Evolutionary conservation across 2,113 vertebrate species (phyloP).

Genomic region (Patagioenas fasciata): DNA sequence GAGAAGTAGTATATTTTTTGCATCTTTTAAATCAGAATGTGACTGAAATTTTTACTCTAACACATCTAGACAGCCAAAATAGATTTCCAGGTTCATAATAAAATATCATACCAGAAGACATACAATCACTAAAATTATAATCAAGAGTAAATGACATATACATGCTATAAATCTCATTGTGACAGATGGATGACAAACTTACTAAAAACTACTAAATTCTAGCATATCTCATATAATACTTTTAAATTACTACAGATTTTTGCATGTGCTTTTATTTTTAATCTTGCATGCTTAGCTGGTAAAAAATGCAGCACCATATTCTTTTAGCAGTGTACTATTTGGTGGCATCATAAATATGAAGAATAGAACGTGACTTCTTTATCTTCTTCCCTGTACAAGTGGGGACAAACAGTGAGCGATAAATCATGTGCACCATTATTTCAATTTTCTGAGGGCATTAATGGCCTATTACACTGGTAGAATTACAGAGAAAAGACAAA

Average conservation of each 20-base stretch:
- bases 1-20: not conserved
- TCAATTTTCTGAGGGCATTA: not conserved
- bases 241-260: not conserved
- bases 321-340: not conserved
- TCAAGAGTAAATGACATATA: not conserved
- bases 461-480: not conserved
- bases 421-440: conserved; percentile 18
- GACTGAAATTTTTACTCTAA: not conserved
- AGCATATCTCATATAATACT: not conserved
- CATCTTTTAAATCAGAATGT: not conserved
- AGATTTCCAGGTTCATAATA: not conserved
- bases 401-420: not conserved
- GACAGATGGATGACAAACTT: not conserved
- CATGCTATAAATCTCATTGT: not conserved
- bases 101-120: not conserved
- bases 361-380: not conserved
- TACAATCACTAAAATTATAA: not conserved
- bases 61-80: not conserved
- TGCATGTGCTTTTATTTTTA: not conserved
- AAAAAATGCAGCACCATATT: not conserved
- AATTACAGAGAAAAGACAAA: conserved; percentile 17
- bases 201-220: not conserved
- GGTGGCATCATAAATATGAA: not conserved
- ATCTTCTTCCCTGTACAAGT: not conserved
- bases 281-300: not conserved